Evolutionary conservation across 2,797 vertebrate genomes (phyloP), one percentile per base, ranked within the genome.

Genomic region (Oceanodroma leucorhoa): DNA sequence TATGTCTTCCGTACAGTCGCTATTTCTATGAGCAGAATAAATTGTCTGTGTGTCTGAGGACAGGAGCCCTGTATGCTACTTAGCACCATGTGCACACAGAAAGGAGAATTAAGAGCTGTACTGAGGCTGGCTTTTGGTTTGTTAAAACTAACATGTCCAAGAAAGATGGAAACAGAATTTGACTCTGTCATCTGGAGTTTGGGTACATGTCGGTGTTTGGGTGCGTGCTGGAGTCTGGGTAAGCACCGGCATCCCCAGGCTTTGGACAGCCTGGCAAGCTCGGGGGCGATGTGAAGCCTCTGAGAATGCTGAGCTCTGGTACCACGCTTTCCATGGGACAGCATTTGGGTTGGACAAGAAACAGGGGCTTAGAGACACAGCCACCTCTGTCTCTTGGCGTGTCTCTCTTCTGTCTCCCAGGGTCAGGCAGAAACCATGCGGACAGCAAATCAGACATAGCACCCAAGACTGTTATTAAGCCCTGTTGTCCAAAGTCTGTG

Each of bases 151-250:
- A 58, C 5, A 8, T 14, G 43, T 26, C 6, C 1, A 3, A 41
- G 64, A 65, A 77, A 73, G 55, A 50, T 0, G 0, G 34, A 82
- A 71, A 43, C 8, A 29, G 50, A 48, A 8, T 55, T 62, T 78
- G 65, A 57, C 10, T 48, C 34, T 32, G 4, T 48, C 40, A 38
- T 29, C 41, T 54, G 32, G 4, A 0, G 0, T 48, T 51, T 50
- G 18, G 22, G 16, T 62, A 26, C 20, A 4, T 27, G 20, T 12
- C 1, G 5, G 13, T 53, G 20, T 66, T 64, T 78, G 45, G 5
- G 32, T 72, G 41, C 0, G 0, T 75, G 24, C 8, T 61, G 23
- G 24, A 58, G 8, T 17, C n/a, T 83, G 58, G 7, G 9, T 24
- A 58, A 88, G 12, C 26, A 30, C 62, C 32, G 64, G 21, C 8